Evolutionary conservation across 92 coral and sea anemone species (phyloP).

Genomic region (Phenganax marumi): DNA sequence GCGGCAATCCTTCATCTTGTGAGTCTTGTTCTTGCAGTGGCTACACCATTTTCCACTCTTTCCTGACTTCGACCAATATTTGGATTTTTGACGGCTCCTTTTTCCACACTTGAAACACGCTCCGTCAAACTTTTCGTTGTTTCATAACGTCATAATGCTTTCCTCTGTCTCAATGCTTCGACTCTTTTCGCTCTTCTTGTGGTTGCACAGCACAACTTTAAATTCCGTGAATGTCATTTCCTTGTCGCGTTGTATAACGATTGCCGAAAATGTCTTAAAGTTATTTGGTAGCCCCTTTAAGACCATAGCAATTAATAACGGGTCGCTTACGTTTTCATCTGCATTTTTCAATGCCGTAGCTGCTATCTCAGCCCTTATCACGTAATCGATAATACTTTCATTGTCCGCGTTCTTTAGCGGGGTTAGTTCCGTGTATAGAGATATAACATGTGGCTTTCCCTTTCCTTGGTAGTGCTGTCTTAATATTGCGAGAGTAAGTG

Average conservation of each 20-base stretch:
- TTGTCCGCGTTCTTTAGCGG: slow-evolving; percentile 38
- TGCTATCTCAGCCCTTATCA: slow-evolving; percentile 51
- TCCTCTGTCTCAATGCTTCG: slow-evolving; percentile 27
- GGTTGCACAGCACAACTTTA: slow-evolving; percentile 51
- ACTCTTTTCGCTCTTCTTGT: slow-evolving; percentile 51
- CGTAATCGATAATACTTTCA: slow-evolving; percentile 51
- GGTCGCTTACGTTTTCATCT: slow-evolving; percentile 42
- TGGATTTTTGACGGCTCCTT: slow-evolving; percentile 18
- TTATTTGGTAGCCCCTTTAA: slow-evolving; percentile 53
- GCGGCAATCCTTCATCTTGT: slow-evolving; percentile 24
- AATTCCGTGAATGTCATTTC: slow-evolving; percentile 51
- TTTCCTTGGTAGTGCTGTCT: too few species aligned
- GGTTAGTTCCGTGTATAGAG: slow-evolving; percentile 36
- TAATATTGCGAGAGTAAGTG: too few species aligned
- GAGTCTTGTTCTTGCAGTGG: slow-evolving; percentile 17
- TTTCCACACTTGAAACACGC: slow-evolving; percentile 27
- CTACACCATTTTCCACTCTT: slow-evolving; percentile 20
- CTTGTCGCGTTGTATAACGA: slow-evolving; percentile 45
- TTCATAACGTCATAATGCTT: slow-evolving; percentile 10
- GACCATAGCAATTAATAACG: slow-evolving; percentile 54
- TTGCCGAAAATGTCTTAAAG: slow-evolving; percentile 57
- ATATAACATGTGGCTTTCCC: not conserved
- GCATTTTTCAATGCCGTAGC: slow-evolving; percentile 53
- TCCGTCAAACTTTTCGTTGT: slow-evolving; percentile 27
- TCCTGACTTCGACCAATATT: slow-evolving; percentile 25